Base-by-base conservation (phyloP, 2,888 invertebrate species). In the Hirtodrosophila cameraria region DNA sequence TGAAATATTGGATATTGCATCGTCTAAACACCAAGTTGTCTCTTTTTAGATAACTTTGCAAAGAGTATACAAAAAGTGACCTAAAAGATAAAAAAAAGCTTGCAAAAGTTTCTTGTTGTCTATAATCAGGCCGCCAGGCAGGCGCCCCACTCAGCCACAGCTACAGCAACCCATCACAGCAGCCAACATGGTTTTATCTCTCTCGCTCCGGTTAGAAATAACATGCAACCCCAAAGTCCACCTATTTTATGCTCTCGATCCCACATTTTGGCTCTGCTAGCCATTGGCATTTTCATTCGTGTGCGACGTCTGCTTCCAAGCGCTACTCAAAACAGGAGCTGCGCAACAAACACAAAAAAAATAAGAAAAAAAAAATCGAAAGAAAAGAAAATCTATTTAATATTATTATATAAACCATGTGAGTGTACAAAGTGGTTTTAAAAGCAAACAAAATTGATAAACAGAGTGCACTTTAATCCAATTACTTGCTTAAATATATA, bases 201-300 rank as follows among this genome's bases (percentile, higher is more conserved):
- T 36, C 8, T 33, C 41, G 42, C 49, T 54, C 16, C 31, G n/a
- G n/a, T n/a, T n/a, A n/a, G n/a, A 33, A 27, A 36, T 27, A 35
- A 13, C 46, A 28, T 30, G 13, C 50, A 39, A 39, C 35, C 49
- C 8, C 11, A 25, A 43, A 13, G 7, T 36, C 45, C 39, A 30
- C 48, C 55, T 46, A 36, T 65, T 62, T 60, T 71, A 60, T 63
- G 66, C 71, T 70, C 52, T 71, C 55, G 69, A 66, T 71, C 67
- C 72, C 67, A 55, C 67, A 67, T 57, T 71, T 66, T 46, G 50
- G 50, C 49, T 41, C 36, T 49, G 52, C 53, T 53, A 36, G 53
- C 45, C 59, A 66, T 57, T 36, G 65, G 61, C 58, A 23, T 15
- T 61, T 59, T 75, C 73, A 75, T 76, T 76, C 76, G 75, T 73